Percentiles rank a stretch among this genome's conserved stretches.
Evolutionary conservation across 2,888 invertebrate species (phyloP).

Genomic region (Platynereis dumerilii): DNA sequence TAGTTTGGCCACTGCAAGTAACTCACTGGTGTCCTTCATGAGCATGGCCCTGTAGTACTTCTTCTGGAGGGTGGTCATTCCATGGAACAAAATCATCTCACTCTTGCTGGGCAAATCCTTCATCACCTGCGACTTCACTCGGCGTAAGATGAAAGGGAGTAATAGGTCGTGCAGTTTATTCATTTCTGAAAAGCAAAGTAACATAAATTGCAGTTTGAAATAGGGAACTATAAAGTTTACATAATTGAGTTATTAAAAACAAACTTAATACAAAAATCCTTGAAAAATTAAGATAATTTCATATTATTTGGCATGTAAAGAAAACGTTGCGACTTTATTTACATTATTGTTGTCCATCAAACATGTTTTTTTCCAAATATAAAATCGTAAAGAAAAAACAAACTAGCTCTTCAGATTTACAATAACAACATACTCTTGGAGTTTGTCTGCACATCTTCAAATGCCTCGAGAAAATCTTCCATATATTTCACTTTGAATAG

Average conservation of each 20-base stretch:
- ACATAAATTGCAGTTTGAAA: no score
- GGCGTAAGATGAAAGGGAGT: conserved; percentile 58
- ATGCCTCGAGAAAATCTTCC: conserved; percentile 55
- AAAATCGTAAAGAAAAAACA: no score
- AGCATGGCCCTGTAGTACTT: conserved; percentile 63
- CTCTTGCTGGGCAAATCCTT: conserved; percentile 58
- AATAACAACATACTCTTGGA: neutral
- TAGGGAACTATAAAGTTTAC: no score
- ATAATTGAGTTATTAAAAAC: no score
- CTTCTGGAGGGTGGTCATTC: conserved; percentile 61
- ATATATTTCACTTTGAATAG: conserved; percentile 48
- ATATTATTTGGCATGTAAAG: no score
- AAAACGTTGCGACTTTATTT: no score
- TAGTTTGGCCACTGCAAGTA: no score
- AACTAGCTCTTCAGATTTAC: no score
- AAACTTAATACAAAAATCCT: no score
- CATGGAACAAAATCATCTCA: conserved; percentile 63
- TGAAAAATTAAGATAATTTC: no score
- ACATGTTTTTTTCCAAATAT: no score
- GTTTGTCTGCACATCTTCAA: conserved; percentile 3
- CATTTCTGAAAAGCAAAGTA: conserved; percentile 39
- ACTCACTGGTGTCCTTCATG: conserved; percentile 57
- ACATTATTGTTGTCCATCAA: no score
- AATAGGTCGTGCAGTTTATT: conserved; percentile 54
- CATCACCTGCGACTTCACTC: conserved; percentile 60